A percentile compares a stretch with the other conserved stretches of the same genome.
These are phyloP conservation scores for Sigmodon hispidus DNA, from an alignment of 2,113 vertebrate species.

Conservation along the genomic window DNA sequence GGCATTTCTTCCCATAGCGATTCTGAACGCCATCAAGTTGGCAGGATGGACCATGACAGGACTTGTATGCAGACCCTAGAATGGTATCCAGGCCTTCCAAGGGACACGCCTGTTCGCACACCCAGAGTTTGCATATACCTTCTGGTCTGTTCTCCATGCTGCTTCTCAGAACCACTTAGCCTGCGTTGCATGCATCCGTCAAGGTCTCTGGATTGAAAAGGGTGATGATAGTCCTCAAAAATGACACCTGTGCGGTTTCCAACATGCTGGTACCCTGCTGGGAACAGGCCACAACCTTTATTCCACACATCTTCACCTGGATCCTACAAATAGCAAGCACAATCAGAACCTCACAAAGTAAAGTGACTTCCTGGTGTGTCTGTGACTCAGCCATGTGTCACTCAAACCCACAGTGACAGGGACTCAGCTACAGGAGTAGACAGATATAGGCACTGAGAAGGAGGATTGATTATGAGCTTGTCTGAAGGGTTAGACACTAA, in stretches of 20 bases:
- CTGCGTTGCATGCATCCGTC: background rate
- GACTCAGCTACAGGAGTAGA: background rate
- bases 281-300: background rate
- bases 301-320: background rate
- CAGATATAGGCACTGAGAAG: background rate
- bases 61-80: background rate
- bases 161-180: background rate
- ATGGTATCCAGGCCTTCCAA: background rate
- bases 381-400: background rate
- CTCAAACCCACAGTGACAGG: background rate
- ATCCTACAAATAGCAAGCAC: background rate
- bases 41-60: background rate
- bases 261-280: accelerated
- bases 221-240: background rate
- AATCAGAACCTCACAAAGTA: background rate
- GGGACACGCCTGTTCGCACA: background rate
- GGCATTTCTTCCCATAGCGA: background rate
- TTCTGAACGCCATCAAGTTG: background rate
- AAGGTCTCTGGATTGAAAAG: background rate
- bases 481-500: background rate
- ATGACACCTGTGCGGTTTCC: background rate
- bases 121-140: background rate
- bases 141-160: background rate
- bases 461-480: background rate
- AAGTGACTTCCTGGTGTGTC: background rate